Evolutionary conservation across 2,797 vertebrate genomes (phyloP).

Genomic region (Potorous gilbertii): DNA sequence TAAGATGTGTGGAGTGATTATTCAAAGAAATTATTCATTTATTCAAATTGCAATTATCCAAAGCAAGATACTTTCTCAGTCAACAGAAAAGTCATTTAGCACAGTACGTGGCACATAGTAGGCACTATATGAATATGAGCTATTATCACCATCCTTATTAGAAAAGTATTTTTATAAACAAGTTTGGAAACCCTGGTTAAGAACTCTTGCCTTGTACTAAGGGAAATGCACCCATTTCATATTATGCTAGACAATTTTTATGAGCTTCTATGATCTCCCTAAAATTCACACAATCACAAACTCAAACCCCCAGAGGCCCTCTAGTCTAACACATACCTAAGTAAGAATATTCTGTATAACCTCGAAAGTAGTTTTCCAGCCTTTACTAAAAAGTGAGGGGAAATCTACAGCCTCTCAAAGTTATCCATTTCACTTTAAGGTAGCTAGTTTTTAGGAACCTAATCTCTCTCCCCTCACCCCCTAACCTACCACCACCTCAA

Average conservation of each 20-base stretch:
- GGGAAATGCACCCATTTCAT: not conserved
- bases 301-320: not conserved
- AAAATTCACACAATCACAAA: not conserved
- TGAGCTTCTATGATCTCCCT: not conserved
- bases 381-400: not conserved
- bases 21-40: too few species aligned
- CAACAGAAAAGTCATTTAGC: not conserved
- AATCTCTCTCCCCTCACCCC: accelerated
- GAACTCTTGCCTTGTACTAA: not conserved
- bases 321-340: not conserved
- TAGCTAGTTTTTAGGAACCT: not conserved
- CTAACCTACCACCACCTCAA: accelerated
- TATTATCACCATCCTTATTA: not conserved
- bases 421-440: not conserved
- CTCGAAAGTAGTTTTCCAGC: not conserved
- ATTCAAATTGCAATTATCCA: too few species aligned
- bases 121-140: not conserved
- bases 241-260: not conserved
- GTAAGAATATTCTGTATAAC: not conserved
- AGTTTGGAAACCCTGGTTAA: not conserved
- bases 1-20: too few species aligned
- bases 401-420: not conserved
- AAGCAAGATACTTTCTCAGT: too few species aligned
- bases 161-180: not conserved
- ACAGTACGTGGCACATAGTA: not conserved